Evolutionary conservation across 2,797 vertebrate genomes (phyloP), one percentile per base, ranked within the genome.

Genomic region (Sciurus carolinensis): DNA sequence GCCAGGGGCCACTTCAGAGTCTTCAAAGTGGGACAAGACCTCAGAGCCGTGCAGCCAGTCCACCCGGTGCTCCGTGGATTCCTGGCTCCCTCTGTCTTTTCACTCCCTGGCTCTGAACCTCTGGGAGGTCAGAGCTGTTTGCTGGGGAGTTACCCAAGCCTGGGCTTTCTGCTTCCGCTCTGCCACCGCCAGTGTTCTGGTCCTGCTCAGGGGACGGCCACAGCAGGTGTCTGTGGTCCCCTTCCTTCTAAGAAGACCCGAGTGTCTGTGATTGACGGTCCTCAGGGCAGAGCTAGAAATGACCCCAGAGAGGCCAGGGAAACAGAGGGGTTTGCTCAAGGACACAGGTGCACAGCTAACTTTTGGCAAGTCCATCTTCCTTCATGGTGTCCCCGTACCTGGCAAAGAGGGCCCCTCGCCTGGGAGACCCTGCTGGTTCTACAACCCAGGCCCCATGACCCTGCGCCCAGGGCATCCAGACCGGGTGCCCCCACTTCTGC

Each of bases 371-470:
- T 33, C 64, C 7, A 0, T 47, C 39, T 24, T 52, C 15, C 52
- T 36, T 7, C 7, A 8, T 7, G 33, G 26, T 26, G 0, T 1
- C 4, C 10, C 14, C 5, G 0, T 0, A 6, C 47, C 20, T 2
- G 24, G 73, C 5, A 28, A 0, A 3, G 47, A 5, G 4, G 42
- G 6, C 44, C 30, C 33, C n/a, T 44, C 3, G 5, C 18, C 2
- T 15, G 36, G n/a, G 59, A 7, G 5, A 18, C 11, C 66, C 36
- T 33, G 2, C n/a, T 9, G 57, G 15, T 11, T 6, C 57, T 30
- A 11, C 28, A 8, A 1, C 39, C 17, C 50, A 33, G 42, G 36
- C 5, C 42, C 3, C 72, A 7, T 0, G 8, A 33, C 20, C 36
- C 24, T 6, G 0, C 0, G 1, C 5, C 22, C 80, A 47, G 42